Evolutionary conservation across 2,888 invertebrate species (phyloP).

Genomic region (Scrobipalpa costella): DNA sequence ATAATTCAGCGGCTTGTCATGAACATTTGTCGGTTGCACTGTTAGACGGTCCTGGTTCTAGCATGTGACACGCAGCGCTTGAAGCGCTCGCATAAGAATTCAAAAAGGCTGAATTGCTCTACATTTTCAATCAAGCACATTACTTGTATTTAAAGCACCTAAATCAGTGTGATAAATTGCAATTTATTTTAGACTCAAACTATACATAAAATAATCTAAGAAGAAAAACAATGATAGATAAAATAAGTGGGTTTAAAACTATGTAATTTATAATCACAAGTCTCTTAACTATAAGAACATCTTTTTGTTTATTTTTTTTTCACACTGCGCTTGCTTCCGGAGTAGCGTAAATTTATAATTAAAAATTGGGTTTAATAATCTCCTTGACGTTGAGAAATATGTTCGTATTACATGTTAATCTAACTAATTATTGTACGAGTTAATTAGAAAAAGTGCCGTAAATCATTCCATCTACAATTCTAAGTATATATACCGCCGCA

Average conservation of each 20-base stretch:
- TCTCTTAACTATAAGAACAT: slow-evolving; percentile 6
- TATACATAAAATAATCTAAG: slow-evolving; percentile 1
- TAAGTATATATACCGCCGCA: slow-evolving; percentile 62
- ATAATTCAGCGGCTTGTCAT: slow-evolving; percentile 74
- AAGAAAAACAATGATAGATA: slow-evolving; percentile 8
- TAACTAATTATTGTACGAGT: slow-evolving; percentile 70
- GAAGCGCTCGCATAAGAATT: not conserved
- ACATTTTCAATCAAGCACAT: too few species aligned
- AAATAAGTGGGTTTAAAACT: slow-evolving; percentile 4
- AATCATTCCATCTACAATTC: slow-evolving; percentile 69
- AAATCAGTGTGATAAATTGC: not conserved
- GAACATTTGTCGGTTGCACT: slow-evolving; percentile 77
- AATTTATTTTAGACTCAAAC: not conserved
- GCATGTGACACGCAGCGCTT: slow-evolving; percentile 25
- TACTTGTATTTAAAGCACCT: too few species aligned
- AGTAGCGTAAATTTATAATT: slow-evolving; percentile 50
- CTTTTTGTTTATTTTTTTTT: slow-evolving; percentile 21
- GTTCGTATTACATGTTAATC: slow-evolving; percentile 70
- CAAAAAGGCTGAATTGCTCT: not conserved
- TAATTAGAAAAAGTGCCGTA: slow-evolving; percentile 72
- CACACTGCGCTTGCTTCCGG: slow-evolving; percentile 45
- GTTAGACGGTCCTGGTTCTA: slow-evolving; percentile 49
- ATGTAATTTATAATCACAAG: not conserved
- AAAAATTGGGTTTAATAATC: slow-evolving; percentile 57
- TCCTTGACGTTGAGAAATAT: slow-evolving; percentile 62